Percentiles rank a stretch among this genome's conserved stretches.
Evolutionary conservation across 2,113 vertebrate species (phyloP).

Genomic region (Paramormyrops kingsleyae): DNA sequence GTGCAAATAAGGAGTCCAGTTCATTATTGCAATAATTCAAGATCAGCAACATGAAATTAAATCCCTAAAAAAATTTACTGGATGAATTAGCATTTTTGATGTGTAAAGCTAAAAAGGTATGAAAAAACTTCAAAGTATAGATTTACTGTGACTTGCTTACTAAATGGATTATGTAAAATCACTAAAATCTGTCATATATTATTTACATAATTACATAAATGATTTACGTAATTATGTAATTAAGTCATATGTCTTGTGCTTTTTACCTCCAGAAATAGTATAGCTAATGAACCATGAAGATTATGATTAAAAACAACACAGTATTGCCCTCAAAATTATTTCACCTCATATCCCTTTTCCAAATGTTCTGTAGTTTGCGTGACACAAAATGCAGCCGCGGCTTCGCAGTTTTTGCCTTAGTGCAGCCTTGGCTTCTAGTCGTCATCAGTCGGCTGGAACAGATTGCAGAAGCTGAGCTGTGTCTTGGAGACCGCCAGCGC

Average conservation of each 20-base stretch:
- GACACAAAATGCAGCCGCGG: background rate
- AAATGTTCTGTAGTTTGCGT: background rate
- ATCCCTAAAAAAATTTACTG: background rate
- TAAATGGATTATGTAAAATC: background rate
- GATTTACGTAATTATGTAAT: background rate
- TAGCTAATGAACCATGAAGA: background rate
- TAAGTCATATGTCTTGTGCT: background rate
- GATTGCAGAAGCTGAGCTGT: conserved; percentile 47
- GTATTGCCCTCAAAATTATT: background rate
- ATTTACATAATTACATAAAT: background rate
- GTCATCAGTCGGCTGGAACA: conserved; percentile 39
- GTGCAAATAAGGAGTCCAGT: background rate
- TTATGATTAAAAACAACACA: background rate
- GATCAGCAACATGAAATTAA: background rate
- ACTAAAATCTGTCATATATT: background rate
- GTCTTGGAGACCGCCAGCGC: conserved; percentile 65
- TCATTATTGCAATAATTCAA: background rate
- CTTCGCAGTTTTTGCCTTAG: background rate
- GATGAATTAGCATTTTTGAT: background rate
- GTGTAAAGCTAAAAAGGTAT: background rate
- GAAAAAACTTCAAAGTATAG: background rate
- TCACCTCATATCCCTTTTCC: background rate
- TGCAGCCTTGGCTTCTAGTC: background rate
- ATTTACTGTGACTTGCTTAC: background rate
- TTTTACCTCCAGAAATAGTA: background rate